Percentiles rank a stretch among this genome's conserved stretches.
Conservation (phyloP, 92 coral and sea anemone species). For the Meandrina meandrites region DNA sequence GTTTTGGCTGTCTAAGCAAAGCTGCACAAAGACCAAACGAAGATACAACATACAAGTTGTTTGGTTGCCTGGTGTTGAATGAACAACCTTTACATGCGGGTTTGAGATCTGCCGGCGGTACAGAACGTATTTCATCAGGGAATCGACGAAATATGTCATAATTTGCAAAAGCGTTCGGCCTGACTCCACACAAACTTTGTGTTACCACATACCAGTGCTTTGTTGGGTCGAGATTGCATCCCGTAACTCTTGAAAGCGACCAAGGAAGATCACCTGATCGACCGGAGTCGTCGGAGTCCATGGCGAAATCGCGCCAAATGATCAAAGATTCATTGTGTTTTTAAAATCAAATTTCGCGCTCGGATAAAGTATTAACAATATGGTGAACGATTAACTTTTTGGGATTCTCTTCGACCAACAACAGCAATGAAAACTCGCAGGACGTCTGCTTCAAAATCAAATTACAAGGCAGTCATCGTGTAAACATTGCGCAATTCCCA, state of each 20-base stretch:
- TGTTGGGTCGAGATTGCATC: constrained; percentile 36
- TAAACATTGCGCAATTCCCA: constrained; percentile 1
- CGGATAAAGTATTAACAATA: constrained; percentile 30
- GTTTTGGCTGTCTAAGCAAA: not conserved
- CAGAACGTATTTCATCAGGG: constrained; percentile 18
- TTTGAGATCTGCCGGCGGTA: constrained; percentile 25
- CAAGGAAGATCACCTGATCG: constrained; percentile 20
- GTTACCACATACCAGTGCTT: constrained; percentile 36
- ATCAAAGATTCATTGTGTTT: constrained; percentile 40
- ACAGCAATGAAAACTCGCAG: not conserved
- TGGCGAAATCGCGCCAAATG: constrained; percentile 37
- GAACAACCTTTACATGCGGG: not conserved
- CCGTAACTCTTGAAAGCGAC: constrained; percentile 40
- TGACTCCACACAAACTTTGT: constrained; percentile 1
- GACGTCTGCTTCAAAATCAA: not conserved
- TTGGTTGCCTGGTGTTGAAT: not conserved
- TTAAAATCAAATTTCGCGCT: constrained; percentile 41
- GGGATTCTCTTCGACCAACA: not conserved
- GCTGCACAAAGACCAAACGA: not conserved
- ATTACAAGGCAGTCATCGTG: not conserved
- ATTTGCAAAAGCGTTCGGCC: constrained; percentile 16
- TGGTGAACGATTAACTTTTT: constrained; percentile 35
- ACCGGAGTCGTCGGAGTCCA: constrained; percentile 33
- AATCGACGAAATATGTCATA: not conserved
- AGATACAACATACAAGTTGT: not conserved